Evolutionary conservation across 1,140 invertebrate genomes (phyloP), one percentile per base, ranked within the genome.

Genomic region (Penaeus vannamei): DNA sequence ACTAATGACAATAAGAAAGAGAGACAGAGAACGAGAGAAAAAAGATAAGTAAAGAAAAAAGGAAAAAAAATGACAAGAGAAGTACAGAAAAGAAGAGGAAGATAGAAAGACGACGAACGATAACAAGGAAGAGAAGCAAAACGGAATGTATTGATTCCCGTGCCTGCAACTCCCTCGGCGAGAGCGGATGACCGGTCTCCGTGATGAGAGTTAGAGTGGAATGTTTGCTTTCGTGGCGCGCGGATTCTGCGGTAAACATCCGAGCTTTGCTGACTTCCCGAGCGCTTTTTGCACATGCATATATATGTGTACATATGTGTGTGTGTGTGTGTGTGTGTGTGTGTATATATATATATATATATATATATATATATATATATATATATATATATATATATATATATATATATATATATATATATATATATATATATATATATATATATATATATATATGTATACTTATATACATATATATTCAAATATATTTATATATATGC

Each of bases 351-450:
- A 29, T 72, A 5, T 72, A 72, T 72, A 72, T 72, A 2, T 29
- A 72, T 29, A 72, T 72, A 72, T 72, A 29, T 72, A 29, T n/a
- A 5, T 72, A 29, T 72, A 72, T 72, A 72, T 72, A 72, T 72
- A 29, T n/a, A 72, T 72, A 23, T 72, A 72, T 72, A 5, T 72
- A 72, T 72, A 72, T 72, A 72, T 72, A 14, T 72, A n/a, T 19
- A n/a, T 72, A n/a, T 72, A n/a, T 19, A n/a, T 72, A 72, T 72
- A n/a, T 72, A n/a, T 72, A n/a, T 69, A 20, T 69, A 69, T 69
- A 23, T 69, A 69, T 69, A 69, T 69, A 69, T 69, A 69, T 69
- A 69, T 69, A 69, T 69, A 69, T 69, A 69, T 69, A 69, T 69
- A 69, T 69, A 23, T 69, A 23, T 69, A 23, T 69, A 23, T 69